Percentiles rank a stretch among this genome's conserved stretches.
Evolutionary conservation across 1,140 invertebrate genomes (phyloP).

Genomic region (Frieseomelitta varia): DNA sequence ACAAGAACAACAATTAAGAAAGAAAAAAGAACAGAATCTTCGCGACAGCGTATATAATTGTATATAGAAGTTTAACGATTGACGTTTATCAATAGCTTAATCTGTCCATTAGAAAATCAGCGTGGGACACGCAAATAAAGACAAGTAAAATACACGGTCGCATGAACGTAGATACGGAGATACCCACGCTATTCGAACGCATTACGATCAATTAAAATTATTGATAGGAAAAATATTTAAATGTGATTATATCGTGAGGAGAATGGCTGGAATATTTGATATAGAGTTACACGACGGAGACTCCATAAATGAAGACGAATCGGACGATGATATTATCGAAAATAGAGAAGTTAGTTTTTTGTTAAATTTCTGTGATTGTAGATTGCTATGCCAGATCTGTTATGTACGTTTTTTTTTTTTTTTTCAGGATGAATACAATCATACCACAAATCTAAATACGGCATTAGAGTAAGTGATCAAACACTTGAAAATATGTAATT

Average conservation of each 20-base stretch:
- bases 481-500: background rate
- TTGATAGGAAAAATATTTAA: slow-evolving; percentile 47
- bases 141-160: background rate
- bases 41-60: background rate
- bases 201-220: slow-evolving; percentile 29
- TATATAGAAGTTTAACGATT: background rate
- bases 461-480: slow-evolving; percentile 88
- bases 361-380: slow-evolving; percentile 22
- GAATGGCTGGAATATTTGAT: slow-evolving; percentile 94
- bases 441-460: slow-evolving; percentile 88
- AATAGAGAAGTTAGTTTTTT: slow-evolving; percentile 86
- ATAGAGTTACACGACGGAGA: slow-evolving; percentile 91
- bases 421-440: slow-evolving; percentile 88
- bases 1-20: background rate
- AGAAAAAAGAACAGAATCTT: no score
- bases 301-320: slow-evolving; percentile 86
- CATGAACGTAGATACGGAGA: background rate
- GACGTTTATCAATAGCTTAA: background rate
- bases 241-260: slow-evolving; percentile 74
- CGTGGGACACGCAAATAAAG: slow-evolving; percentile 10
- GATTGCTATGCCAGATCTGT: background rate
- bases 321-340: slow-evolving; percentile 93
- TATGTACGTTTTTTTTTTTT: slow-evolving; percentile 62
- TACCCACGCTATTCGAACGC: background rate
- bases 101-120: slow-evolving; percentile 8